These are phyloP conservation scores for Ypsolopha sequella DNA, from an alignment of 2,888 invertebrate species.

Conservation along the genomic window DNA sequence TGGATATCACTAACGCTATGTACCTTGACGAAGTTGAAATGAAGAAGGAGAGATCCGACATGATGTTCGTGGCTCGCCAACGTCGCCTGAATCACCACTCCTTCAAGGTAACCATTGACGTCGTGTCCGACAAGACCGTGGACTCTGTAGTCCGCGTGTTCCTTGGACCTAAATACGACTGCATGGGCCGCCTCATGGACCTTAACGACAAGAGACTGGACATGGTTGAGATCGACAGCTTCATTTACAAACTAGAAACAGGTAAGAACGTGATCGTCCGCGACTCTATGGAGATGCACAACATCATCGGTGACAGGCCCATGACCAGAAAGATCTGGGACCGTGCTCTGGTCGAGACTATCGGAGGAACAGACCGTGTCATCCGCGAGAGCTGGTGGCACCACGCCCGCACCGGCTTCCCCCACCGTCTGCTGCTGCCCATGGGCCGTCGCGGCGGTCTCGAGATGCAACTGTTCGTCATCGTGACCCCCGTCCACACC, in stretches of 20 bases:
- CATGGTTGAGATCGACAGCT: constrained; percentile 63
- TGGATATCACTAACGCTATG: constrained; percentile 75
- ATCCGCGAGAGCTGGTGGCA: constrained; percentile 68
- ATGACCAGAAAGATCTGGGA: constrained; percentile 42
- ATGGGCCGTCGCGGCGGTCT: constrained; percentile 76
- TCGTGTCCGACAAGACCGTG: constrained; percentile 67
- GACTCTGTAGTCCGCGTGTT: constrained; percentile 76
- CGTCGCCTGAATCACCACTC: constrained; percentile 76
- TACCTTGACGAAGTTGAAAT: constrained; percentile 59
- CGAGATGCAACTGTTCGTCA: constrained; percentile 73
- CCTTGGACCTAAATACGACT: constrained; percentile 79
- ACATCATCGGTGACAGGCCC: constrained; percentile 71
- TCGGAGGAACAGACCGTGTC: constrained; percentile 52
- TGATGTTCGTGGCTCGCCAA: constrained; percentile 67
- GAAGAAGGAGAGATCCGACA: constrained; percentile 58
- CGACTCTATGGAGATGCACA: constrained; percentile 75
- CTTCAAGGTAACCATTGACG: constrained; percentile 70
- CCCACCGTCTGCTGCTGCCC: constrained; percentile 78
- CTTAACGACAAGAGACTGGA: constrained; percentile 52
- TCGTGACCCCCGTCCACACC: constrained; percentile 68
- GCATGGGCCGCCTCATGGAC: constrained; percentile 69
- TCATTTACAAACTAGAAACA: constrained; percentile 71
- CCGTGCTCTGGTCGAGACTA: constrained; percentile 20
- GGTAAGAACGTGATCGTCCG: constrained; percentile 79
- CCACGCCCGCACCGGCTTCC: constrained; percentile 70